Conservation (phyloP, 2,888 invertebrate genomes). For the Tipula lateralis region DNA sequence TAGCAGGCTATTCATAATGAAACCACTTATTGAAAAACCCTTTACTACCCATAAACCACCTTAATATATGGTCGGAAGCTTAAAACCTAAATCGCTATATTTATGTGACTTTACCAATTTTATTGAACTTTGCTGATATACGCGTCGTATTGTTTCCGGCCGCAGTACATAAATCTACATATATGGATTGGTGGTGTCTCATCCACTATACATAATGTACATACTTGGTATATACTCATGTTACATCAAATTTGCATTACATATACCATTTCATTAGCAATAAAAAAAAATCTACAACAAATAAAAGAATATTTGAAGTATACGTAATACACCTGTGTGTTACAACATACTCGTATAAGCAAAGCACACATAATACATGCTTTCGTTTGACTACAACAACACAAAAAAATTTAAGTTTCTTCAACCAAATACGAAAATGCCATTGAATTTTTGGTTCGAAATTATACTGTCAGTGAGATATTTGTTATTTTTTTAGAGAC, state of each 20-base stretch:
- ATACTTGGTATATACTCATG: no score
- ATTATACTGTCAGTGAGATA: background rate
- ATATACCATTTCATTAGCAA: background rate
- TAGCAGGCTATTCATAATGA: no score
- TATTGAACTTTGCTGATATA: background rate
- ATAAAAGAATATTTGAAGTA: constrained; percentile 2
- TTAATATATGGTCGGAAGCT: no score
- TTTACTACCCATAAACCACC: no score
- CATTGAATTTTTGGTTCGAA: background rate
- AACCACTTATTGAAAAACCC: no score
- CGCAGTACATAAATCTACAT: background rate
- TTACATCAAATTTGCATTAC: background rate
- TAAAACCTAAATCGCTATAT: no score
- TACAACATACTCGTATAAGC: background rate
- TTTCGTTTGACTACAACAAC: background rate
- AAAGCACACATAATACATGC: background rate
- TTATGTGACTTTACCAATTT: background rate
- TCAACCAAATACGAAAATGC: background rate
- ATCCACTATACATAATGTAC: no score
- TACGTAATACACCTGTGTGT: constrained; percentile 20
- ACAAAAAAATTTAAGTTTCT: background rate
- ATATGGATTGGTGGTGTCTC: background rate
- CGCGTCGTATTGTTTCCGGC: background rate
- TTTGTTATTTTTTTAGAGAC: background rate
- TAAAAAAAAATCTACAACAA: background rate